Conservation (phyloP, 2,888 invertebrate species). For the Neoascia interrupta region DNA sequence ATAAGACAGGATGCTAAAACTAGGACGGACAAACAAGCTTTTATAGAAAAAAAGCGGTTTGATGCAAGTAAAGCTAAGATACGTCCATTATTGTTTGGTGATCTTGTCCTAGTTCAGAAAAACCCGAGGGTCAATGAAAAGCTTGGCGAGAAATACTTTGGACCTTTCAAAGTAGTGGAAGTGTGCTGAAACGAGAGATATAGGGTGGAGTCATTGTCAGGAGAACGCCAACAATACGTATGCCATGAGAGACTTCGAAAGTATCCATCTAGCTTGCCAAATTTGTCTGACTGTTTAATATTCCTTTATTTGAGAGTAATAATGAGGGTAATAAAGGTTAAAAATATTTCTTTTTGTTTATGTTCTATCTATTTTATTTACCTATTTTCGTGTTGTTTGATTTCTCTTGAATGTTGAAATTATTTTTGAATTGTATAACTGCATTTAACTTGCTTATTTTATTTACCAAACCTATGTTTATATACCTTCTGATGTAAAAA, state of each 20-base stretch:
- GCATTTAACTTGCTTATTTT: too few relatives aligned
- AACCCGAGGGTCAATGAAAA: constrained; percentile 9
- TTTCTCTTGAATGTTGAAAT: too few relatives aligned
- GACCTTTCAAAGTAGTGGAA: neutral
- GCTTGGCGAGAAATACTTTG: constrained; percentile 3
- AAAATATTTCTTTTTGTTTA: neutral
- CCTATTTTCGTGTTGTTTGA: too few relatives aligned
- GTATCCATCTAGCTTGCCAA: neutral
- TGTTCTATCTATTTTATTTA: neutral
- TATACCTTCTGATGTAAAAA: neutral
- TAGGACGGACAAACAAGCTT: constrained; percentile 8
- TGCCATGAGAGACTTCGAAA: neutral
- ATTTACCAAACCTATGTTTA: neutral
- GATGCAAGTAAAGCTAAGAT: constrained; percentile 19
- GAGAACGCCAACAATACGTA: neutral
- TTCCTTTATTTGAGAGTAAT: too few relatives aligned
- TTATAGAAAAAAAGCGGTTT: constrained; percentile 18
- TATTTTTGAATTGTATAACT: too few relatives aligned
- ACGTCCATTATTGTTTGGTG: constrained; percentile 11
- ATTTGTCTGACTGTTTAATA: too few relatives aligned
- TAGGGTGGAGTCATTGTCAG: neutral
- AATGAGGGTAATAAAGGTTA: too few relatives aligned
- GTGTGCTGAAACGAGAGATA: neutral
- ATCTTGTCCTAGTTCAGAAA: constrained; percentile 17
- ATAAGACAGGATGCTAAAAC: constrained; percentile 16